Evolutionary conservation across 2,113 vertebrate genomes (phyloP).

Genomic region (Chionomys nivalis): DNA sequence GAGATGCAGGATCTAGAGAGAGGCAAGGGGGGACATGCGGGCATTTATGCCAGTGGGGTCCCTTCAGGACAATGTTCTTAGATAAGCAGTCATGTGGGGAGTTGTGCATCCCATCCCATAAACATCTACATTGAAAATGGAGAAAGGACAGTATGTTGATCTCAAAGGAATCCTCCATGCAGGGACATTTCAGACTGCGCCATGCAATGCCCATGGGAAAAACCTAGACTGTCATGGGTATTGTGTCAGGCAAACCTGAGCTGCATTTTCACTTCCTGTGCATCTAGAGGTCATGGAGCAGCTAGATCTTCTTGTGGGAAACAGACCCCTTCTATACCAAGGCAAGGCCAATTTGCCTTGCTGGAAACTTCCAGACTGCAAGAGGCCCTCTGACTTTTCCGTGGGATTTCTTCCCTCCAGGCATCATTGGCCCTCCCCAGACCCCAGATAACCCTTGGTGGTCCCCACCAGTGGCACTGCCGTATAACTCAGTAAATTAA

Average conservation of each 20-base stretch:
- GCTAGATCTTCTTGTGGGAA: not conserved
- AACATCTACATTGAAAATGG: not conserved
- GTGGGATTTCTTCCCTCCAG: constrained; percentile 1
- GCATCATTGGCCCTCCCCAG: not conserved
- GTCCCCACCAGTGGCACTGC: constrained; percentile 85
- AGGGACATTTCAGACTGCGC: rapidly evolving
- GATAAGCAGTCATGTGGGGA: rapidly evolving
- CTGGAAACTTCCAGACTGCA: not conserved
- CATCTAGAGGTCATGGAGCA: not conserved
- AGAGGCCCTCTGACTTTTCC: not conserved
- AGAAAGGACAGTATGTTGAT: rapidly evolving
- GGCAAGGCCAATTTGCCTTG: not conserved
- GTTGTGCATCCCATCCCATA: rapidly evolving
- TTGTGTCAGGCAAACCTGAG: not conserved
- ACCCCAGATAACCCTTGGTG: constrained; percentile 85
- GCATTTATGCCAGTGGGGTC: rapidly evolving
- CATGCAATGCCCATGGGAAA: rapidly evolving
- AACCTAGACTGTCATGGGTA: not conserved
- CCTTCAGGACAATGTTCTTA: not conserved
- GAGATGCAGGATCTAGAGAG: not conserved
- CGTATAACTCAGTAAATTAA: constrained; percentile 82
- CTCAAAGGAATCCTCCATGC: no score
- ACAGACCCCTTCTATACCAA: not conserved
- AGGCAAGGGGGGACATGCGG: rapidly evolving
- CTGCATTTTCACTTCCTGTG: not conserved